Conservation (phyloP, 2,888 invertebrate species). For the Muscina levida region DNA sequence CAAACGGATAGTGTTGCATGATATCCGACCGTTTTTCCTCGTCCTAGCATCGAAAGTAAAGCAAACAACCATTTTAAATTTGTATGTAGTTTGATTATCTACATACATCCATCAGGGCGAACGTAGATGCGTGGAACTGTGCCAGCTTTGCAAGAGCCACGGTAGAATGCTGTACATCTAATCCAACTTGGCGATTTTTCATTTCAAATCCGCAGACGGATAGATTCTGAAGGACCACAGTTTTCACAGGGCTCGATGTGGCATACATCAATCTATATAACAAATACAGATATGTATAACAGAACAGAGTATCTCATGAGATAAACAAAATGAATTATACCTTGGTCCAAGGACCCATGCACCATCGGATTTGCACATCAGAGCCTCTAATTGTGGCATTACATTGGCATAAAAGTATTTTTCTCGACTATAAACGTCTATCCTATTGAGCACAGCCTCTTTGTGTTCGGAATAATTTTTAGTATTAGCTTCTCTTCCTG, state of each 20-base stretch:
- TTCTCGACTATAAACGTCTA: slow-evolving; percentile 80
- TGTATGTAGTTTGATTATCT: not conserved
- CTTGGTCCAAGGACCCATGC: slow-evolving; percentile 73
- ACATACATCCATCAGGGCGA: slow-evolving; percentile 81
- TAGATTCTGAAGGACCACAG: slow-evolving; percentile 78
- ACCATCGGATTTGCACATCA: slow-evolving; percentile 75
- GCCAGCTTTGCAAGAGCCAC: slow-evolving; percentile 81
- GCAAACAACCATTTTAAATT: not conserved
- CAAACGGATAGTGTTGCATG: slow-evolving; percentile 73
- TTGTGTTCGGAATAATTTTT: slow-evolving; percentile 78
- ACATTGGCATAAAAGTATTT: slow-evolving; percentile 79
- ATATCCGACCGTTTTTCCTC: slow-evolving; percentile 65
- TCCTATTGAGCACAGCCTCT: slow-evolving; percentile 77
- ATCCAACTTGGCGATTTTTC: slow-evolving; percentile 81
- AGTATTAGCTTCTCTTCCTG: slow-evolving; percentile 71
- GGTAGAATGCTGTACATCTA: slow-evolving; percentile 81
- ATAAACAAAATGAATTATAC: too few species aligned
- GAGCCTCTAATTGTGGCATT: slow-evolving; percentile 79
- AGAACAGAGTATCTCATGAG: too few species aligned
- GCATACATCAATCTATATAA: slow-evolving; percentile 74
- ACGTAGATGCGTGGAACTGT: slow-evolving; percentile 81
- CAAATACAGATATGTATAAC: not conserved
- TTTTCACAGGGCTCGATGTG: slow-evolving; percentile 74
- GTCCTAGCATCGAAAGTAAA: slow-evolving; percentile 63
- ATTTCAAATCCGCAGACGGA: slow-evolving; percentile 81